Evolutionary conservation across 2,113 vertebrate genomes (phyloP).

Genomic region (Glaucidium brasilianum): DNA sequence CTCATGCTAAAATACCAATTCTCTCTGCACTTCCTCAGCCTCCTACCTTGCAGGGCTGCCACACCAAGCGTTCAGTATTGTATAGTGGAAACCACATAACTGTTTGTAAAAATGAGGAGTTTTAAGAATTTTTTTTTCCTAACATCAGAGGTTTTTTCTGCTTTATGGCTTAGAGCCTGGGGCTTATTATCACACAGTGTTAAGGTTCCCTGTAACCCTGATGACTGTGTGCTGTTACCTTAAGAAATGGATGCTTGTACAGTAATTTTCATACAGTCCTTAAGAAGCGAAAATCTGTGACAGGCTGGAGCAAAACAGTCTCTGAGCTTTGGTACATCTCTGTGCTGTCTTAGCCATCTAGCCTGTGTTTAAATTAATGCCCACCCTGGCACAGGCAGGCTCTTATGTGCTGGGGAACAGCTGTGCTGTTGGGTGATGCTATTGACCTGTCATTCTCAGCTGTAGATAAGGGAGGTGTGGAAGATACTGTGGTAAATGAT

Average conservation of each 20-base stretch:
- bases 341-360: not conserved
- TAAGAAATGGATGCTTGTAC: not conserved
- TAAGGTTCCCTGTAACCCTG: not conserved
- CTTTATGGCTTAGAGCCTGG: not conserved
- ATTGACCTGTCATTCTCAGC: not conserved
- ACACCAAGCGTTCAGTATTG: not conserved
- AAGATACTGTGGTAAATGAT: not conserved
- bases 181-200: not conserved
- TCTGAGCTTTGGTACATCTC: not conserved
- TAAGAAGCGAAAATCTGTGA: not conserved
- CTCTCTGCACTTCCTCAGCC: not conserved
- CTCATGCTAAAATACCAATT: not conserved
- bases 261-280: not conserved
- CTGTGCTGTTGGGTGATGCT: not conserved
- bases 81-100: not conserved
- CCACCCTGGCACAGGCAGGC: not conserved
- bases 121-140: not conserved
- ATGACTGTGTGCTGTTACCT: not conserved
- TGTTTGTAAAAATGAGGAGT: not conserved
- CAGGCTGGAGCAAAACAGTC: not conserved
- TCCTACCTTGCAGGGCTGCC: not conserved
- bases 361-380: not conserved
- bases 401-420: not conserved
- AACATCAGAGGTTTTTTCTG: not conserved
- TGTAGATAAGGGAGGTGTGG: not conserved